Base-by-base conservation (phyloP, 2,113 vertebrate genomes). In the Ascaphus truei region DNA sequence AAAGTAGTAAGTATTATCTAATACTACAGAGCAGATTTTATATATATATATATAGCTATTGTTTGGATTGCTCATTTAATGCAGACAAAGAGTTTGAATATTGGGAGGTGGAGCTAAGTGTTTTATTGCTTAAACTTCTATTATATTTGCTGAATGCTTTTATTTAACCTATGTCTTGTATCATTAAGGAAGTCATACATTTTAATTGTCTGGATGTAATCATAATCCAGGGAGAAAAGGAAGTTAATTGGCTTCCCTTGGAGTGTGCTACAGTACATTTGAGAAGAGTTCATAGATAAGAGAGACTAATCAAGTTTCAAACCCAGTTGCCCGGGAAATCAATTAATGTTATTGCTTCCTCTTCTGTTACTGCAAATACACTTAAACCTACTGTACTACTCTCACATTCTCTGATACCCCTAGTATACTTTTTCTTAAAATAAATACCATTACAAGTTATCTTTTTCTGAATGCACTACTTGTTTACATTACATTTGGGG, bases 181-280 rank as follows among this genome's bases (percentile, higher is more conserved):
- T 27, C 53, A 68, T 37, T 68, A 59, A 50, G 29, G 41, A 36
- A 50, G 48, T 68, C 53, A 68, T 68, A 68, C 23, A 59, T 68
- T 68, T 68, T 68, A 68, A 68, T 68, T 59, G 65, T 59, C 55
- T 59, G 65, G 41, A 48, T 68, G 55, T 50, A 68, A 59, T 68
- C 53, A 68, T 50, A 68, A 68, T 68, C 65, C 55, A 37, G 41
- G 55, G 55, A 59, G 65, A 68, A 58, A 65, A 59, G 30, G 43
- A 59, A 68, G 55, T 37, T 68, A 68, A 68, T 68, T 68, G 55
- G 65, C 65, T 68, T 55, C 65, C 64, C 65, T 68, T 68, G 65
- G 65, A 68, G 65, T 68, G 65, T 50, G 65, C 65, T 68, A 50
- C n/a, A n/a, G n/a, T n/a, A n/a, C 22, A 58, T 48, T 59, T 59